Conservation (phyloP, 2,113 vertebrate species). For the Lycocorax pyrrhopterus region DNA sequence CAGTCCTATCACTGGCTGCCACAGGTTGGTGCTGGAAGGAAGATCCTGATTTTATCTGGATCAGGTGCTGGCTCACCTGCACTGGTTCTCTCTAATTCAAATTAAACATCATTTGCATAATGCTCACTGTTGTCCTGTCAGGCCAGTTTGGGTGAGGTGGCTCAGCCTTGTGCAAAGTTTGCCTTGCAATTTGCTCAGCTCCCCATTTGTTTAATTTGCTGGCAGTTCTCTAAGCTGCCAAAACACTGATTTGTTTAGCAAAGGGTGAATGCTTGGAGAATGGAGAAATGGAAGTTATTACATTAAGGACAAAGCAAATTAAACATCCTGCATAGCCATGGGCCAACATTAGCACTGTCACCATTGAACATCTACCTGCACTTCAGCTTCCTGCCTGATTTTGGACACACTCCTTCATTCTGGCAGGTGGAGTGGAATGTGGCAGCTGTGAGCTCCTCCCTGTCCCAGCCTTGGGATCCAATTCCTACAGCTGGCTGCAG, state of each 20-base stretch:
- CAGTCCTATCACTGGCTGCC: not conserved
- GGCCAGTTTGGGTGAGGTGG: not conserved
- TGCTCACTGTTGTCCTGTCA: rapidly evolving
- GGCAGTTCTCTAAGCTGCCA: not conserved
- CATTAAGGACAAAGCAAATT: not conserved
- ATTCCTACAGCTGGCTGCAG: not conserved
- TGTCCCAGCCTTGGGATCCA: not conserved
- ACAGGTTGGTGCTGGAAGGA: not conserved
- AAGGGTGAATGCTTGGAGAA: not conserved
- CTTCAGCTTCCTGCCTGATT: not conserved
- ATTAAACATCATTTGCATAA: not conserved
- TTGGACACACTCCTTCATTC: not conserved
- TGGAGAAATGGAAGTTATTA: not conserved
- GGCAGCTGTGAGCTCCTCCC: not conserved
- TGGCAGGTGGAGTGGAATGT: not conserved
- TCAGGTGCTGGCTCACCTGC: not conserved
- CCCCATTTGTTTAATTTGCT: not conserved
- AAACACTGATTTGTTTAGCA: not conserved
- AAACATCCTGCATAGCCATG: not conserved
- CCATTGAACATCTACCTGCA: not conserved
- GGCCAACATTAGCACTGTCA: not conserved
- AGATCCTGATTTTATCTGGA: not conserved
- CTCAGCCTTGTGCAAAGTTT: not conserved
- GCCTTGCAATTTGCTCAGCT: not conserved
- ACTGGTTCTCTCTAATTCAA: not conserved